These are phyloP conservation scores for Yponomeuta sedellus DNA, from an alignment of 2,888 invertebrate species.

Conservation along the genomic window DNA sequence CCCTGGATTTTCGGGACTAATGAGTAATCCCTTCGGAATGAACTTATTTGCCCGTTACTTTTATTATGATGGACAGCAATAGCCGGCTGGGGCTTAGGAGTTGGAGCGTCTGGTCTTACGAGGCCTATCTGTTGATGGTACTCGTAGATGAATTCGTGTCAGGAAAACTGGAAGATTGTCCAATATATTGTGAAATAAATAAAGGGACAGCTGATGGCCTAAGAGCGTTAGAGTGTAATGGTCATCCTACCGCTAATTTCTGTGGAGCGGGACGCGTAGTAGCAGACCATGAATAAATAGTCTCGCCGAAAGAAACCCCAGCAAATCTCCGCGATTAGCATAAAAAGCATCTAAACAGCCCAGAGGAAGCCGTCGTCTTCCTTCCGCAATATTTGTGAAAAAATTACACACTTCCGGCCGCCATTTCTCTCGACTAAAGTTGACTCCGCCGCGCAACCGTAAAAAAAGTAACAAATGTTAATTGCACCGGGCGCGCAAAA, in stretches of 20 bases:
- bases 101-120: neutral
- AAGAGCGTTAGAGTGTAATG: slow-evolving; percentile 13
- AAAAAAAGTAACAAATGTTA: slow-evolving; percentile 62
- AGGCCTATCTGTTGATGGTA: neutral
- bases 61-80: slow-evolving; percentile 3
- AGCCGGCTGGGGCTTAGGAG: neutral
- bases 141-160: neutral
- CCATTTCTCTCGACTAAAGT: slow-evolving; percentile 50
- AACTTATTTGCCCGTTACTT: slow-evolving; percentile 5
- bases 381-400: slow-evolving; percentile 73
- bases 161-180: neutral
- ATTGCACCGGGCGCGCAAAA: slow-evolving; percentile 53
- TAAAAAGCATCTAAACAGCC: slow-evolving; percentile 73
- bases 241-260: slow-evolving; percentile 46
- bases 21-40: slow-evolving; percentile 13
- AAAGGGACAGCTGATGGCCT: slow-evolving; percentile 12
- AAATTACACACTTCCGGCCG: slow-evolving; percentile 69
- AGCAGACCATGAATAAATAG: slow-evolving; percentile 62
- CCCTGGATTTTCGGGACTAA: slow-evolving; percentile 9
- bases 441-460: slow-evolving; percentile 34
- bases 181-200: neutral
- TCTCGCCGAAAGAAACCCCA: slow-evolving; percentile 63
- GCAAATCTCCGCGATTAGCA: slow-evolving; percentile 71
- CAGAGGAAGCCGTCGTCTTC: slow-evolving; percentile 64
- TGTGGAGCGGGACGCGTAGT: slow-evolving; percentile 46